phyloP scores from a whole-genome alignment of 2,797 vertebrate genomes.

The Lacerta agilis region DNA sequence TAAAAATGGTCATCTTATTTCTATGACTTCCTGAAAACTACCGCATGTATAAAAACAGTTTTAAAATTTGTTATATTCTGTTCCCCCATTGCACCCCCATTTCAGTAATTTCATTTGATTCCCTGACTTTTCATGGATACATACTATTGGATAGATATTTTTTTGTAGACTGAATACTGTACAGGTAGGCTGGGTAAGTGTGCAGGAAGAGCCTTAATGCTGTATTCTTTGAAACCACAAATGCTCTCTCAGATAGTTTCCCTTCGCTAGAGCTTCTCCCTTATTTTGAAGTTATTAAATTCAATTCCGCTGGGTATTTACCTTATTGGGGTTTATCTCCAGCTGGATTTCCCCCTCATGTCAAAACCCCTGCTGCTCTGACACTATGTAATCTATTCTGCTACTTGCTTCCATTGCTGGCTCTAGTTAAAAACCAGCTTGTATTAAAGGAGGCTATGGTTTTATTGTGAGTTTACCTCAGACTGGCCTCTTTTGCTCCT shows the following conservation, averaged over 20 bases:
- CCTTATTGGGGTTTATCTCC: slow-evolving; percentile 34
- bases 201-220: slow-evolving; percentile 5
- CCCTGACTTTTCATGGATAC: background rate
- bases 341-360: slow-evolving; percentile 21
- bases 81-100: background rate
- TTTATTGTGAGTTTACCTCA: background rate
- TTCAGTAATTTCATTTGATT: background rate
- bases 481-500: background rate
- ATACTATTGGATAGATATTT: background rate
- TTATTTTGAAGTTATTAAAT: slow-evolving; percentile 51
- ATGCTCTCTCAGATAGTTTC: slow-evolving; percentile 41
- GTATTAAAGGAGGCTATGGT: slow-evolving; percentile 2
- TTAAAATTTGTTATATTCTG: background rate
- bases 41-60: background rate
- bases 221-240: slow-evolving; percentile 31
- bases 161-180: slow-evolving; percentile 9
- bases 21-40: background rate
- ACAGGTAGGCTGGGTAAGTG: background rate
- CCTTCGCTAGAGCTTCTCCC: slow-evolving; percentile 19
- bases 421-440: slow-evolving; percentile 7
- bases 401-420: slow-evolving; percentile 36
- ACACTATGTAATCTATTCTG: slow-evolving; percentile 20
- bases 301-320: slow-evolving; percentile 31
- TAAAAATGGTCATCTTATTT: background rate
- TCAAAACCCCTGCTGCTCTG: slow-evolving; percentile 38